These are phyloP conservation scores for Pontoporia blainvillei DNA, from an alignment of 2,113 vertebrate species.

Conservation along the genomic window DNA sequence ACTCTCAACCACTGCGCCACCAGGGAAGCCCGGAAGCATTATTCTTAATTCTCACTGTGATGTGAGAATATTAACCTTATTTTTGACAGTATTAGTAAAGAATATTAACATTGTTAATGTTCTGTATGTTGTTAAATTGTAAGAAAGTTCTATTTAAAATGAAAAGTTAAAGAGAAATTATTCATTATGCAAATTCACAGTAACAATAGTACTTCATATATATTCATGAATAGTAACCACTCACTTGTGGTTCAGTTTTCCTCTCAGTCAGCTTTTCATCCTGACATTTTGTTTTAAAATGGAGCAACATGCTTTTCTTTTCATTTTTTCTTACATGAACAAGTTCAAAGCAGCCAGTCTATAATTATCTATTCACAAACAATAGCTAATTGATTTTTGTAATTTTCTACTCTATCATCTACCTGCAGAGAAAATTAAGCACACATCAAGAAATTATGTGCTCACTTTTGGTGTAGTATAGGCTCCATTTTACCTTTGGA, in stretches of 20 bases:
- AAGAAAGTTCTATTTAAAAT: slow-evolving; percentile 24
- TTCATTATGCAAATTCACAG: background rate
- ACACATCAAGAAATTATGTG: background rate
- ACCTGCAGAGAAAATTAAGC: slow-evolving; percentile 43
- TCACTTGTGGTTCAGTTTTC: background rate
- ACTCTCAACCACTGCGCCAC: no score
- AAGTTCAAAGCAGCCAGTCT: background rate
- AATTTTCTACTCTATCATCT: slow-evolving; percentile 29
- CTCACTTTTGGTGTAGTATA: background rate
- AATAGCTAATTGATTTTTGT: slow-evolving; percentile 55
- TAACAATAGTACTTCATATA: background rate
- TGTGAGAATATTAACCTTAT: background rate
- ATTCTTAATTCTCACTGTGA: background rate
- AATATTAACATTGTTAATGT: background rate
- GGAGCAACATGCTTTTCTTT: background rate
- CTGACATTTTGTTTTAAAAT: slow-evolving; percentile 17
- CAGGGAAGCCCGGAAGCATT: background rate
- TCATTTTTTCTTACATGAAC: background rate
- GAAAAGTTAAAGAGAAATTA: background rate
- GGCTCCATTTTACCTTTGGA: background rate
- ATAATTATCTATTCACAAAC: slow-evolving; percentile 58
- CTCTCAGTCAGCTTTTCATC: background rate
- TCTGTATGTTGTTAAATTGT: background rate
- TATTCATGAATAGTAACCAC: background rate
- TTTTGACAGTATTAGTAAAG: background rate